A percentile compares a stretch with the other conserved stretches of the same genome.
Evolutionary conservation across 2,113 vertebrate genomes (phyloP).

Genomic region (Istiophorus platypterus): DNA sequence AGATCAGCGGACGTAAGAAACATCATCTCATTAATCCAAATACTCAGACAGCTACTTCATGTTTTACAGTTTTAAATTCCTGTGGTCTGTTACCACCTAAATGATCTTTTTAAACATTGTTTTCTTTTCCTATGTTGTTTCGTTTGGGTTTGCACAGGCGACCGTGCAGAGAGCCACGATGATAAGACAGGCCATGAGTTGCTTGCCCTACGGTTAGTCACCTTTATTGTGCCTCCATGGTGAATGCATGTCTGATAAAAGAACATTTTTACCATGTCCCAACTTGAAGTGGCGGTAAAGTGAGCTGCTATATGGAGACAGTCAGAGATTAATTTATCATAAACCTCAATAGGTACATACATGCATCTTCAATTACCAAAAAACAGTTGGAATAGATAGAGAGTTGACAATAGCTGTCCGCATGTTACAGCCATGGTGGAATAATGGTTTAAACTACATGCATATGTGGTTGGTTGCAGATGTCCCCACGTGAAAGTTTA

Average conservation of each 20-base stretch:
- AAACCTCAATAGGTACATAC: not conserved
- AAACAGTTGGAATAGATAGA: not conserved
- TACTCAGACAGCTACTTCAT: not conserved
- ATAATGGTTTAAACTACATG: not conserved
- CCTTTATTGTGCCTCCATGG: not conserved
- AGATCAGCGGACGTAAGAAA: conserved; percentile 90
- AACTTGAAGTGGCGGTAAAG: not conserved
- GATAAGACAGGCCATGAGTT: conserved; percentile 87
- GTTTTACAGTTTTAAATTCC: not conserved
- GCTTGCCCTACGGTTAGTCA: conserved; percentile 88
- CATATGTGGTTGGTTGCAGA: not conserved
- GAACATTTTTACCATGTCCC: not conserved
- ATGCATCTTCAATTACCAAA: not conserved
- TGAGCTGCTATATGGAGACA: not conserved
- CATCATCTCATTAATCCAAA: no score
- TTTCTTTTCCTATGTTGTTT: not conserved
- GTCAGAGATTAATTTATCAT: not conserved
- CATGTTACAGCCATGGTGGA: not conserved
- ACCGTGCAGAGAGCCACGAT: conserved; percentile 83
- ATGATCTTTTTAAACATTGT: not conserved
- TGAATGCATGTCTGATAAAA: not conserved
- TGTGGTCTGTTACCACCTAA: not conserved
- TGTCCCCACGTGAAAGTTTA: not conserved
- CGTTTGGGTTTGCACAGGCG: conserved; percentile 80
- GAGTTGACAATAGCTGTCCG: not conserved